Percentiles rank a stretch among this genome's conserved stretches.
Evolutionary conservation across 2,888 invertebrate species (phyloP).

Genomic region (Rutpela maculata): DNA sequence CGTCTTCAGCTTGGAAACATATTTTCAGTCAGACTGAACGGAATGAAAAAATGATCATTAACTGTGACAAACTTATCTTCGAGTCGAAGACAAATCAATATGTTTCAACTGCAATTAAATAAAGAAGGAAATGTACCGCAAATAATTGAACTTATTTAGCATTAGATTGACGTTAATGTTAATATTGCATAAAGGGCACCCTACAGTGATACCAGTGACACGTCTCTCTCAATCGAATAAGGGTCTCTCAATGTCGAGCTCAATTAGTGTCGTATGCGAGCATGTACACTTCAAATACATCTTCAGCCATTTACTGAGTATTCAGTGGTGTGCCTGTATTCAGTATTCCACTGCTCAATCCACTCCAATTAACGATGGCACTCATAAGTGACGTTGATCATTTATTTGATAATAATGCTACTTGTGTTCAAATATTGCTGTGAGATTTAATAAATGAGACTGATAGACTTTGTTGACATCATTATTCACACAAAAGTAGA

Average conservation of each 20-base stretch:
- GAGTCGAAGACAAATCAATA: too few relatives aligned
- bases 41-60: too few relatives aligned
- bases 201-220: constrained; percentile 33
- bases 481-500: too few relatives aligned
- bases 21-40: too few relatives aligned
- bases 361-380: constrained; percentile 18
- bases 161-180: constrained; percentile 32
- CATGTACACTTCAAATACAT: constrained; percentile 31
- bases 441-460: neutral
- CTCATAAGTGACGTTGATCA: constrained; percentile 26
- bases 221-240: constrained; percentile 39
- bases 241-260: constrained; percentile 16
- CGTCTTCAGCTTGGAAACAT: too few relatives aligned
- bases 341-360: constrained; percentile 24
- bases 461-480: too few relatives aligned
- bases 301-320: constrained; percentile 8
- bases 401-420: constrained; percentile 26
- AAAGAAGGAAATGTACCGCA: neutral
- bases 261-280: constrained; percentile 23
- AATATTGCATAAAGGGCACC: constrained; percentile 32
- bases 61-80: too few relatives aligned
- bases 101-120: neutral
- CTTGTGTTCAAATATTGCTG: neutral
- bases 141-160: constrained; percentile 18
- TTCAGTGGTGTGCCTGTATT: constrained; percentile 2